Base-by-base conservation (phyloP, 1,140 invertebrate genomes). In the Dendroctonus valens region DNA sequence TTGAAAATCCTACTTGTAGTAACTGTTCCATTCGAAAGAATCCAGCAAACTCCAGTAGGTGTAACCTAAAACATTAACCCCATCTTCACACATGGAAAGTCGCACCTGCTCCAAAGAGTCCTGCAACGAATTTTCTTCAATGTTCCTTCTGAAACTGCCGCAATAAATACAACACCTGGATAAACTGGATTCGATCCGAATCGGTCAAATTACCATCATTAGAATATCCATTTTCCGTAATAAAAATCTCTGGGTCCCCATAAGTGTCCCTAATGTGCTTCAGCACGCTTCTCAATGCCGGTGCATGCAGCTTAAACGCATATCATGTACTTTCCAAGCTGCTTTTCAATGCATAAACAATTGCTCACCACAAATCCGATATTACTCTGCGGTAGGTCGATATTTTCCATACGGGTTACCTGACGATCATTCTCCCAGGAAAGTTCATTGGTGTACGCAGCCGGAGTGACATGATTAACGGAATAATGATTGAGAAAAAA, bases 211-310 rank as follows among this genome's bases (percentile, higher is more conserved):
- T 55, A 5, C 63, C 70, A 6, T n/a, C n/a, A 77, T 81, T 82
- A 57, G 78, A 82, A 77, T 76, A 83, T 15, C 90, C 90, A 73
- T 91, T 91, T 81, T 91, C 90, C 0, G 87, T 87, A 3, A 92
- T 80, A 6, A 87, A 78, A 2, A 91, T 78, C n/a, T 78, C 70
- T 0, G 85, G 82, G 74, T 88, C 86, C 50, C 82, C 76, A 70
- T 89, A 92, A 7, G 81, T 76, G 0, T 79, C 73, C 53, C 81
- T 81, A 8, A 92, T 81, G 82, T 85, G 87, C 44, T 85, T 85
- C 8, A 91, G 72, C n/a, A 84, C 8, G 26, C 79, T 76, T 41
- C 84, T 74, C 7, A 88, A 77, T 3, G 85, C 83, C 42, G 54
- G 7, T 14, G 70, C 61, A 69, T 69, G 49, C 38, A 63, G 26